Conservation (phyloP, 1,140 invertebrate species). For the Ganaspis sp. region DNA sequence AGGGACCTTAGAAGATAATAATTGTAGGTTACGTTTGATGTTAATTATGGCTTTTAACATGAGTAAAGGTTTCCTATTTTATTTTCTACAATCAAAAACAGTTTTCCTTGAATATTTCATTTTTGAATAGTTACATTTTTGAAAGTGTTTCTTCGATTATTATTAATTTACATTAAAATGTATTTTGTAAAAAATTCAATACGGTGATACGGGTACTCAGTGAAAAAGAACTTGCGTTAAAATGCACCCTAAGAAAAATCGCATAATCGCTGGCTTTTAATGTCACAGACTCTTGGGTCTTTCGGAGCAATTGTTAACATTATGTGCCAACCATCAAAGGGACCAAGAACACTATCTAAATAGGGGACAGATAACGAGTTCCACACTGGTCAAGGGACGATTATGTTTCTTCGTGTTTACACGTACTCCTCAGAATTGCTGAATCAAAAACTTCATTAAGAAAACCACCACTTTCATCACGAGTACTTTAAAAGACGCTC, state of each 20-base stretch:
- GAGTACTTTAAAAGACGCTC: conserved; percentile 4
- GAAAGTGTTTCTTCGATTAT: too few relatives aligned
- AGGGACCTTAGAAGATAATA: too few relatives aligned
- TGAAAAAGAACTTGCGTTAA: background rate
- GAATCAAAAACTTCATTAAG: conserved; percentile 14
- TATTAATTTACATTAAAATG: too few relatives aligned
- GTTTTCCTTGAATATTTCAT: too few relatives aligned
- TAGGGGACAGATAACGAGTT: conserved; percentile 41
- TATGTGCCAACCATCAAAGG: conserved; percentile 27
- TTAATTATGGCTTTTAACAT: too few relatives aligned
- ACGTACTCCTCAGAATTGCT: conserved; percentile 28
- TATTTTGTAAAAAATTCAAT: too few relatives aligned
- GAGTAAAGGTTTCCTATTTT: too few relatives aligned
- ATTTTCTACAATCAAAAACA: too few relatives aligned
- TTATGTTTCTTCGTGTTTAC: conserved; percentile 40
- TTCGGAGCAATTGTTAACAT: conserved; percentile 32
- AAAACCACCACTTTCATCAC: background rate
- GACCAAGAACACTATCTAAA: conserved; percentile 36
- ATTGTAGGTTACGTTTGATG: too few relatives aligned
- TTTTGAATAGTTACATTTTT: too few relatives aligned
- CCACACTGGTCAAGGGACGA: conserved; percentile 32
- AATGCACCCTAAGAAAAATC: conserved; percentile 13
- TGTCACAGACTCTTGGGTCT: background rate
- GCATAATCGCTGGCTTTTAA: background rate
- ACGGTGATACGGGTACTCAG: too few relatives aligned